phyloP scores from a whole-genome alignment of 1,140 invertebrate genomes.

The Popillia japonica region DNA sequence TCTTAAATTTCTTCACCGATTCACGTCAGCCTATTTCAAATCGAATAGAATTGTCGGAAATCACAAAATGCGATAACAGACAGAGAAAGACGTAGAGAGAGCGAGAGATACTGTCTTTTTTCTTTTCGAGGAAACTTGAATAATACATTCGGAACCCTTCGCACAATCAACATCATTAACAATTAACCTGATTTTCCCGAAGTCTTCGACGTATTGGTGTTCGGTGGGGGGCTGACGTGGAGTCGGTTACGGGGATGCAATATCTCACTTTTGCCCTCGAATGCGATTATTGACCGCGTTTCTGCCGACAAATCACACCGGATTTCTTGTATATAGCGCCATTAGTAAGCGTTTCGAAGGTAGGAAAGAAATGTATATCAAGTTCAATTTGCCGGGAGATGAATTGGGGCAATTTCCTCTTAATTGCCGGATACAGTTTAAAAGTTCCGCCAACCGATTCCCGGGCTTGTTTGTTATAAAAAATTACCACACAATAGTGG shows the following conservation, averaged over 20 bases:
- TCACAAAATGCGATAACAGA: too few species aligned
- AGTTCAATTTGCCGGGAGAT: constrained; percentile 2
- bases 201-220: constrained; percentile 3
- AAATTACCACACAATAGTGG: too few species aligned
- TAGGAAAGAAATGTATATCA: not conserved
- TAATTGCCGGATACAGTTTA: not conserved
- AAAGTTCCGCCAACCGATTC: not conserved
- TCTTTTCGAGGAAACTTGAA: not conserved
- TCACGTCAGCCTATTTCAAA: too few species aligned
- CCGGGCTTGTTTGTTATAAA: too few species aligned
- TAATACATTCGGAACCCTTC: constrained; percentile 24
- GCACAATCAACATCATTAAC: constrained; percentile 24
- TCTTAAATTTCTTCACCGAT: too few species aligned
- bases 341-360: not conserved
- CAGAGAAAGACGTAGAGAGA: too few species aligned
- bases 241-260: not conserved
- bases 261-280: constrained; percentile 3
- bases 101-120: not conserved
- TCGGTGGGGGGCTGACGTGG: not conserved
- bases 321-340: not conserved
- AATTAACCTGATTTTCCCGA: constrained; percentile 18
- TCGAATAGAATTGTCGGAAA: too few species aligned
- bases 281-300: constrained; percentile 12
- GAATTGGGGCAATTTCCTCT: not conserved
- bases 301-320: not conserved